phyloP scores from a whole-genome alignment of 23 tunicate genomes.

The Ciona savignyi region DNA sequence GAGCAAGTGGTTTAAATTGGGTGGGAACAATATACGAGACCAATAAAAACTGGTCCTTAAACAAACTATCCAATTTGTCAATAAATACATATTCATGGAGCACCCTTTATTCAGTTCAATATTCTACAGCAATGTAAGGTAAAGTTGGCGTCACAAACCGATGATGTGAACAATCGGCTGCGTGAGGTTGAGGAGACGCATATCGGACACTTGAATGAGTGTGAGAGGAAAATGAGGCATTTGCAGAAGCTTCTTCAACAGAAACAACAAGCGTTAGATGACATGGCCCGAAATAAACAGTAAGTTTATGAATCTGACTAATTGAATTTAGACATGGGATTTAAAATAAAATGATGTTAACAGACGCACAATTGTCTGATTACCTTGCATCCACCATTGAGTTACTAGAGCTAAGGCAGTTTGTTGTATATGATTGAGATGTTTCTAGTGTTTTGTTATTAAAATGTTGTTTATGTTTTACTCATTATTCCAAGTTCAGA shows the following conservation, averaged over 20 bases:
- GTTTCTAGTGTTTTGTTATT: too few species aligned
- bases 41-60: too few species aligned
- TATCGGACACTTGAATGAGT: constrained; percentile 51
- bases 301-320: background rate
- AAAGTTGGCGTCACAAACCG: constrained; percentile 39
- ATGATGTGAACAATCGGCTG: constrained; percentile 33
- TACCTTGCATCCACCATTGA: too few species aligned
- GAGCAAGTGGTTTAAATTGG: too few species aligned
- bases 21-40: too few species aligned
- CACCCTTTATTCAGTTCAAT: too few species aligned
- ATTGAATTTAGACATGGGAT: background rate
- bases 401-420: too few species aligned
- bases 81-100: too few species aligned
- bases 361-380: background rate
- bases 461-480: too few species aligned
- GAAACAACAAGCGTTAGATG: constrained; percentile 68
- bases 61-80: too few species aligned
- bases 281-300: constrained; percentile 43
- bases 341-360: background rate
- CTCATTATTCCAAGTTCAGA: too few species aligned
- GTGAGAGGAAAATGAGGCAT: constrained; percentile 66
- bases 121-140: constrained; percentile 46
- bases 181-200: constrained; percentile 58
- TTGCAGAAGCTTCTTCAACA: constrained; percentile 47
- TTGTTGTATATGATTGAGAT: too few species aligned